phyloP scores from a whole-genome alignment of 2,888 invertebrate genomes.

The Ommatoiulus sabulosus region DNA sequence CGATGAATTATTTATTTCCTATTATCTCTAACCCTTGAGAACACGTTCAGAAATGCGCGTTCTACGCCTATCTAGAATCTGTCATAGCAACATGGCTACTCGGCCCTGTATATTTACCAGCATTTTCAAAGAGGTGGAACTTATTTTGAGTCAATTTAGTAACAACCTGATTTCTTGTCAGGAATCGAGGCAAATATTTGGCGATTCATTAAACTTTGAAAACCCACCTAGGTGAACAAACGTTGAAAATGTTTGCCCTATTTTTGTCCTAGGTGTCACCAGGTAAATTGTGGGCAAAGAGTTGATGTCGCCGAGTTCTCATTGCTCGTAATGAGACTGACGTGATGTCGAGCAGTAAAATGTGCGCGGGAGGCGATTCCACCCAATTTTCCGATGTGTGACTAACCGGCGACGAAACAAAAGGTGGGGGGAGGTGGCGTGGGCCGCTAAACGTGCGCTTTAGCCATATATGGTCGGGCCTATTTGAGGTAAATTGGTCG shows the following conservation, averaged over 20 bases:
- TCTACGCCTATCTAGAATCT: too few species aligned
- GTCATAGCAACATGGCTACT: too few species aligned
- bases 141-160: background rate
- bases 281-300: background rate
- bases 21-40: too few species aligned
- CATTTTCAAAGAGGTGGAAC: background rate
- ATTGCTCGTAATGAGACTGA: background rate
- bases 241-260: background rate
- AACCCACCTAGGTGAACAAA: background rate
- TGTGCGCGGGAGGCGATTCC: background rate
- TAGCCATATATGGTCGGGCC: background rate
- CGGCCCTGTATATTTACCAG: too few species aligned
- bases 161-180: background rate
- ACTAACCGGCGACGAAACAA: background rate
- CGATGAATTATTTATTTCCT: too few species aligned
- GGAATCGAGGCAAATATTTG: background rate
- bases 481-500: background rate
- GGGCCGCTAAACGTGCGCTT: background rate
- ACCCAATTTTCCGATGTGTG: background rate
- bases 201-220: background rate
- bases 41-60: too few species aligned
- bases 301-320: background rate
- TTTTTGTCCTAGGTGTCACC: background rate
- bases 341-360: slow-evolving; percentile 34
- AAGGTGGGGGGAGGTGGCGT: too few species aligned